These are phyloP conservation scores for Idaea dimidiata DNA, from an alignment of 2,888 invertebrate species.

Conservation along the genomic window DNA sequence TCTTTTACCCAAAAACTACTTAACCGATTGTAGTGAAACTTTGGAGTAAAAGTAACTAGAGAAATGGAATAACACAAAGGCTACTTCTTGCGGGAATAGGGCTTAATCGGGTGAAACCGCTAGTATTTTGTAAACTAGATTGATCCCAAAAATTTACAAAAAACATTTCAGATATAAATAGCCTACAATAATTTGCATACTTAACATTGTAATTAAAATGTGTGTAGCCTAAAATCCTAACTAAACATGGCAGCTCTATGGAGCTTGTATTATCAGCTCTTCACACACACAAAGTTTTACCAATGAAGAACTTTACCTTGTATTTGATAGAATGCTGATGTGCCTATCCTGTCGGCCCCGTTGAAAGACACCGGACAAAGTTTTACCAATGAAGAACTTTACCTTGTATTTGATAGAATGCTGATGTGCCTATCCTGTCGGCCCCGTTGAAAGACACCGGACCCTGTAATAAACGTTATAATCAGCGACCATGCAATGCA, in stretches of 20 bases:
- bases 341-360: constrained; percentile 93
- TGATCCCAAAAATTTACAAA: too few relatives aligned
- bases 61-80: too few relatives aligned
- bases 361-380: constrained; percentile 89
- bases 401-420: constrained; percentile 94
- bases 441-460: constrained; percentile 94
- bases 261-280: not conserved
- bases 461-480: constrained; percentile 81
- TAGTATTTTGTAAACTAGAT: too few relatives aligned
- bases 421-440: constrained; percentile 92
- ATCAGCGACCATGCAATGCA: not conserved
- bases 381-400: constrained; percentile 33
- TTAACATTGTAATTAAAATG: too few relatives aligned
- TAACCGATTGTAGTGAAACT: too few relatives aligned
- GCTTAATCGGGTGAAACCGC: too few relatives aligned
- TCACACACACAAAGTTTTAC: constrained; percentile 3
- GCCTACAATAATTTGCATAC: too few relatives aligned
- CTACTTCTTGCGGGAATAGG: too few relatives aligned
- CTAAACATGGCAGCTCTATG: too few relatives aligned
- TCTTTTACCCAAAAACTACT: too few relatives aligned
- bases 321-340: constrained; percentile 92
- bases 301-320: constrained; percentile 82
- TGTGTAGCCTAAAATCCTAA: not conserved
- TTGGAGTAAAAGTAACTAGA: too few relatives aligned
- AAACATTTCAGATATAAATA: too few relatives aligned